phyloP scores from a whole-genome alignment of 2,888 invertebrate genomes.

The Orthosia incerta region DNA sequence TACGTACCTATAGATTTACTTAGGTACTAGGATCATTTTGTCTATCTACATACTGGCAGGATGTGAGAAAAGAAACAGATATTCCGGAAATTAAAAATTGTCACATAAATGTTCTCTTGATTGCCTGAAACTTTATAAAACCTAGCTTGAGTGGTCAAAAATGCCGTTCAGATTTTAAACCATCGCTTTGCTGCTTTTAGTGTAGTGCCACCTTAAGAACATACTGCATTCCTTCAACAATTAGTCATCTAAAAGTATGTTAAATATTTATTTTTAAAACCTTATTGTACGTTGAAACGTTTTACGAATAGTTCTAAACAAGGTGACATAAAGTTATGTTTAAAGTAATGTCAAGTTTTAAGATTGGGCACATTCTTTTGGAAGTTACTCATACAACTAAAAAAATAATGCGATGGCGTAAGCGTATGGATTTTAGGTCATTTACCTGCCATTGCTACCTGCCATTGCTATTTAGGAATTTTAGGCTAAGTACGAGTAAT shows the following conservation, averaged over 20 bases:
- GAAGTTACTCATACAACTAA: slow-evolving; percentile 12
- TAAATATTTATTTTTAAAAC: slow-evolving; percentile 43
- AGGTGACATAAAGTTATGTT: slow-evolving; percentile 8
- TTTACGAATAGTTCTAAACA: slow-evolving; percentile 29
- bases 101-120: no score
- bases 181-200: background rate
- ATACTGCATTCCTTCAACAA: slow-evolving; percentile 40
- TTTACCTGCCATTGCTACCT: background rate
- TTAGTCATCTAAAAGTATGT: slow-evolving; percentile 59
- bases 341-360: slow-evolving; percentile 15
- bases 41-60: no score
- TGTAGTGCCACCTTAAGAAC: background rate
- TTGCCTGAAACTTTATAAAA: no score
- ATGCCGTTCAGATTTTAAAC: background rate
- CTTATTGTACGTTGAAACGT: slow-evolving; percentile 16
- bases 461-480: no score
- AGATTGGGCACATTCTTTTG: slow-evolving; percentile 41
- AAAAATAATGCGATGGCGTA: background rate
- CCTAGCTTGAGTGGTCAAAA: background rate
- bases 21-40: no score
- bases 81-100: no score
- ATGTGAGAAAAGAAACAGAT: no score
- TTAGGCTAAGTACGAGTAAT: background rate
- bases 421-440: background rate
- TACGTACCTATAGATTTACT: no score